These are phyloP conservation scores for Rattus rattus DNA, from an alignment of 2,113 vertebrate species.

Conservation along the genomic window DNA sequence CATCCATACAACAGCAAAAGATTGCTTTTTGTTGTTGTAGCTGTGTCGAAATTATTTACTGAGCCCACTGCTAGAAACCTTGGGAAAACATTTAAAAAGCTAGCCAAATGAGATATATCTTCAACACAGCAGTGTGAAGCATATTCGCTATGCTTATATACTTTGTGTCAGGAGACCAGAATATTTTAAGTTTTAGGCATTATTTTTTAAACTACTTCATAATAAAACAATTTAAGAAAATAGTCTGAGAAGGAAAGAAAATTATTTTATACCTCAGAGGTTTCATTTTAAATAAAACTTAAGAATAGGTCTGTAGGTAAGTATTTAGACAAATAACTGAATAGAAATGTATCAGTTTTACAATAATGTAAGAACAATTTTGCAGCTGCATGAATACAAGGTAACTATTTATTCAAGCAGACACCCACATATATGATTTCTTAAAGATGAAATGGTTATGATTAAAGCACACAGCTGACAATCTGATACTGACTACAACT, in stretches of 20 bases:
- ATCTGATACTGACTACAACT: background rate
- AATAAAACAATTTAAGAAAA: conserved; percentile 39
- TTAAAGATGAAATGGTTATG: background rate
- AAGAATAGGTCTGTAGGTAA: background rate
- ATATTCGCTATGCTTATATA: background rate
- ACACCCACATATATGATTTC: background rate
- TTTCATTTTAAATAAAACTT: conserved; percentile 53
- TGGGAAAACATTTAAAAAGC: background rate
- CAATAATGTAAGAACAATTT: background rate
- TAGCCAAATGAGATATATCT: background rate
- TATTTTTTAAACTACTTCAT: conserved; percentile 6
- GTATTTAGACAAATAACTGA: conserved; percentile 3
- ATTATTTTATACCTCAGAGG: background rate
- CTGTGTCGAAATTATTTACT: background rate
- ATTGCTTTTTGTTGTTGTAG: background rate
- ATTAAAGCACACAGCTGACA: background rate
- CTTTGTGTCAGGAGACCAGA: conserved; percentile 15
- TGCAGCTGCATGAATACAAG: background rate
- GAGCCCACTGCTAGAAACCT: background rate
- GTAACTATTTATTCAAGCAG: background rate
- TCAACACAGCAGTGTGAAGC: background rate
- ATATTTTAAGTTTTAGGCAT: conserved; percentile 40
- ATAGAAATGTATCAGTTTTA: conserved; percentile 40
- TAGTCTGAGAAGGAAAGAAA: conserved; percentile 46
- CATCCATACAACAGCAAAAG: background rate